Conservation (phyloP, 1,140 invertebrate species). For the Pogonomyrmex barbatus region DNA sequence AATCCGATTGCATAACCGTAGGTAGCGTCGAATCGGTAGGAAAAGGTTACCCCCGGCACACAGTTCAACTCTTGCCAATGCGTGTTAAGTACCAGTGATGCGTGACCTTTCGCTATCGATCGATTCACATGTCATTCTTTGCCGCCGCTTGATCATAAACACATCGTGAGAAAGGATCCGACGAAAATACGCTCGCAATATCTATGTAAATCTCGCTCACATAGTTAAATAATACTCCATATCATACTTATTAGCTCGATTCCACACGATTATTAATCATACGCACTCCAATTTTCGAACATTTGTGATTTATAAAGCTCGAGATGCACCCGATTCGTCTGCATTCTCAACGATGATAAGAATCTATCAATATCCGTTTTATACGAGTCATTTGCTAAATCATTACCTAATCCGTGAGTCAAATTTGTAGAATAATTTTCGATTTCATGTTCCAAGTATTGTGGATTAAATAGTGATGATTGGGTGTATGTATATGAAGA, state of each 20-base stretch:
- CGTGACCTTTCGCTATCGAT: constrained; percentile 63
- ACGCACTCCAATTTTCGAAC: constrained; percentile 51
- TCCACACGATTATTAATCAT: neutral
- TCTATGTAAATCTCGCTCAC: neutral
- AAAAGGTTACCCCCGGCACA: constrained; percentile 69
- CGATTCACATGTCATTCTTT: constrained; percentile 62
- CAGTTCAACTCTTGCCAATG: constrained; percentile 55
- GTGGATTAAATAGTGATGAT: neutral
- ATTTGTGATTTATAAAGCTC: constrained; percentile 79
- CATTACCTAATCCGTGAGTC: neutral
- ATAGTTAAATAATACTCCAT: neutral
- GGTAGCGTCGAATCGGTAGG: constrained; percentile 51
- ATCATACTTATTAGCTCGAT: neutral
- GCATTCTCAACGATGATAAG: constrained; percentile 73
- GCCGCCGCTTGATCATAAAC: constrained; percentile 36
- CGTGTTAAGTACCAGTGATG: constrained; percentile 45
- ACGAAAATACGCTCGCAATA: constrained; percentile 29
- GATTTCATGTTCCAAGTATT: neutral
- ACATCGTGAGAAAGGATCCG: constrained; percentile 57
- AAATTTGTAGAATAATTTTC: neutral
- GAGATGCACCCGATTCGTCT: constrained; percentile 79
- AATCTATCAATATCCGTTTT: constrained; percentile 75
- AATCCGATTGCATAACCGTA: constrained; percentile 63
- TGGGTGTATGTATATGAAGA: neutral
- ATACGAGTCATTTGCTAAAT: neutral